Conservation (phyloP, 2,797 vertebrate genomes). For the Anas flavirostris region DNA sequence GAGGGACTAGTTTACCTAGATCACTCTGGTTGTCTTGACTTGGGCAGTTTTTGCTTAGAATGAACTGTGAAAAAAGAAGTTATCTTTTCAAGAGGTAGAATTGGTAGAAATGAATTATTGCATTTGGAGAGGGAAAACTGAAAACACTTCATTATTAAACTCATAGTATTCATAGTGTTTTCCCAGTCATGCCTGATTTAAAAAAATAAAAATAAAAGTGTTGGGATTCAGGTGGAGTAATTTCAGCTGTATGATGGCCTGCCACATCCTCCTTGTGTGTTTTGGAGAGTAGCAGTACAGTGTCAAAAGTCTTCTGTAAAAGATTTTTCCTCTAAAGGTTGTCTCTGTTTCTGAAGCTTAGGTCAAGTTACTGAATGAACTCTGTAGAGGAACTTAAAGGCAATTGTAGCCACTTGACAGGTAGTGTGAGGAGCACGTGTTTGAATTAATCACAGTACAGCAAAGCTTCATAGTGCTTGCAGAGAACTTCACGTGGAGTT, state of each 20-base stretch:
- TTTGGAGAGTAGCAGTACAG: not conserved
- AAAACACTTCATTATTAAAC: not conserved
- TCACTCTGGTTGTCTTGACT: too few relatives aligned
- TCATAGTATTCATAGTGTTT: not conserved
- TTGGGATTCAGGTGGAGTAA: not conserved
- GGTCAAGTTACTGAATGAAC: not conserved
- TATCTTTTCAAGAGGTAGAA: not conserved
- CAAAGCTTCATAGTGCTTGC: not conserved
- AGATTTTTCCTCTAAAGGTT: not conserved
- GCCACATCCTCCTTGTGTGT: too few relatives aligned
- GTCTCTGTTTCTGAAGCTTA: not conserved
- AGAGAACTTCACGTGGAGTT: not conserved
- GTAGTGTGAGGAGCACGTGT: not conserved
- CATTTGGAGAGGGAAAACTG: not conserved
- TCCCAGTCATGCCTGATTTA: not conserved
- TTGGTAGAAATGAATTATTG: not conserved
- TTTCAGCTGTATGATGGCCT: not conserved
- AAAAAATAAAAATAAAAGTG: not conserved
- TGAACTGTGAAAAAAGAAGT: not conserved
- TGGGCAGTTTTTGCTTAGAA: not conserved
- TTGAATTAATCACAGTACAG: not conserved
- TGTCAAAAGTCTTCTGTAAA: not conserved
- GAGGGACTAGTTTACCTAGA: too few relatives aligned
- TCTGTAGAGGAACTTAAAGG: not conserved
- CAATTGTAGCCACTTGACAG: not conserved